Conservation (phyloP, 1,140 invertebrate genomes). For the Drosophila sp. region DNA sequence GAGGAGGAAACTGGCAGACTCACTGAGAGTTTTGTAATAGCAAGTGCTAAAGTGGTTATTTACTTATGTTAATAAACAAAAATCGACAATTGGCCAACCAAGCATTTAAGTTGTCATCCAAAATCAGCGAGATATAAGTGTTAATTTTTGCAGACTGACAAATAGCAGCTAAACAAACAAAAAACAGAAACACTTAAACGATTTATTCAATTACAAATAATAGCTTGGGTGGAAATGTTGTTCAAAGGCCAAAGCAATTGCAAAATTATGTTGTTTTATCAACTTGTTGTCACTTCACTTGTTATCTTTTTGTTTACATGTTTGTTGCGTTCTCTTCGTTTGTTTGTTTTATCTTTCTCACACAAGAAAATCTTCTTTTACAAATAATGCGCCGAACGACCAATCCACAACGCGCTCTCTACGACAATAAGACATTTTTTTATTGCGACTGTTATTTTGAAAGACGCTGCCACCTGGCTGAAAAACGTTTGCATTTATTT, state of each 20-base stretch:
- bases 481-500: no score
- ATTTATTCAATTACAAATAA: slow-evolving; percentile 25
- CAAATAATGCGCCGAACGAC: not conserved
- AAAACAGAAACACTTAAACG: slow-evolving; percentile 15
- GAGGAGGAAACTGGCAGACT: not conserved
- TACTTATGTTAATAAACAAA: slow-evolving; percentile 12
- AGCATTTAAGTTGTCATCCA: slow-evolving; percentile 32
- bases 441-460: no score
- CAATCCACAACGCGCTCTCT: no score
- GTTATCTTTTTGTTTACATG: slow-evolving; percentile 39
- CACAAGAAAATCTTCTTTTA: slow-evolving; percentile 8
- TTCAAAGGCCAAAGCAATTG: slow-evolving; percentile 35
- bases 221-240: slow-evolving; percentile 21
- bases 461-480: no score
- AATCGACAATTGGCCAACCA: slow-evolving; percentile 36
- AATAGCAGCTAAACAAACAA: slow-evolving; percentile 35
- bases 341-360: not conserved
- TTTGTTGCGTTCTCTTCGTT: slow-evolving; percentile 24
- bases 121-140: slow-evolving; percentile 48
- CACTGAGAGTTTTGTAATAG: slow-evolving; percentile 22
- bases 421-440: no score
- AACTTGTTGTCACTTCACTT: slow-evolving; percentile 10
- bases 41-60: slow-evolving; percentile 17
- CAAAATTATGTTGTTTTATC: slow-evolving; percentile 15
- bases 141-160: slow-evolving; percentile 62